A percentile compares a stretch with the other conserved stretches of the same genome.
Evolutionary conservation across 2,888 invertebrate species (phyloP).

Genomic region (Petrophora chlorosata): DNA sequence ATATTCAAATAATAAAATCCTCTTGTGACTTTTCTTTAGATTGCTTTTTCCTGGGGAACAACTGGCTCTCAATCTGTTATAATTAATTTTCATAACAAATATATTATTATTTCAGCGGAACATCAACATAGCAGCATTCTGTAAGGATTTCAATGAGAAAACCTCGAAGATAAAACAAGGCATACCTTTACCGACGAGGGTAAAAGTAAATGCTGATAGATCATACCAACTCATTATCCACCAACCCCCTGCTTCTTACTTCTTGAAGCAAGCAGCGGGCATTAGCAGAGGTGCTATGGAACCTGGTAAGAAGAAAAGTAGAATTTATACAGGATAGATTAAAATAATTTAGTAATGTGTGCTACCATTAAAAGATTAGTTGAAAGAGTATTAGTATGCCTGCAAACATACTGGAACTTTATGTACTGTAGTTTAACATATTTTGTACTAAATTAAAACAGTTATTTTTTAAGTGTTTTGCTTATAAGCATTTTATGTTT

Average conservation of each 20-base stretch:
- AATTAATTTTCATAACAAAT: neutral
- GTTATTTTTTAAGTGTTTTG: too few relatives aligned
- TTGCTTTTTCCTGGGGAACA: too few relatives aligned
- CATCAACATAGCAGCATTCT: conserved; percentile 97
- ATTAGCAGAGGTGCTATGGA: conserved; percentile 91
- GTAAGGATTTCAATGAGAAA: conserved; percentile 98
- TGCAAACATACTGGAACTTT: too few relatives aligned
- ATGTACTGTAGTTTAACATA: too few relatives aligned
- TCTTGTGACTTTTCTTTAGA: too few relatives aligned
- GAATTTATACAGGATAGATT: too few relatives aligned
- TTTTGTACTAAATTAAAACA: too few relatives aligned
- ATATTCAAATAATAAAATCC: too few relatives aligned
- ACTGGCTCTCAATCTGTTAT: too few relatives aligned
- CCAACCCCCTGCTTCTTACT: conserved; percentile 94
- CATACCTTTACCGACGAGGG: conserved; percentile 92
- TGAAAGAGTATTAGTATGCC: neutral
- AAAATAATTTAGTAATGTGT: too few relatives aligned
- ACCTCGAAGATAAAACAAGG: conserved; percentile 96
- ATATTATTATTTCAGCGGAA: conserved; percentile 87
- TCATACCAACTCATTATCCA: conserved; percentile 91
- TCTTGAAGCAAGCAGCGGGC: conserved; percentile 97
- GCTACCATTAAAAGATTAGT: too few relatives aligned
- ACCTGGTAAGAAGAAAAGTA: conserved; percentile 54
- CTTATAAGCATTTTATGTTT: conserved; percentile 40
- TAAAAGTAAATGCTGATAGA: conserved; percentile 93